Base-by-base conservation (phyloP, 1,140 invertebrate species). In the Helicoverpa armigera region DNA sequence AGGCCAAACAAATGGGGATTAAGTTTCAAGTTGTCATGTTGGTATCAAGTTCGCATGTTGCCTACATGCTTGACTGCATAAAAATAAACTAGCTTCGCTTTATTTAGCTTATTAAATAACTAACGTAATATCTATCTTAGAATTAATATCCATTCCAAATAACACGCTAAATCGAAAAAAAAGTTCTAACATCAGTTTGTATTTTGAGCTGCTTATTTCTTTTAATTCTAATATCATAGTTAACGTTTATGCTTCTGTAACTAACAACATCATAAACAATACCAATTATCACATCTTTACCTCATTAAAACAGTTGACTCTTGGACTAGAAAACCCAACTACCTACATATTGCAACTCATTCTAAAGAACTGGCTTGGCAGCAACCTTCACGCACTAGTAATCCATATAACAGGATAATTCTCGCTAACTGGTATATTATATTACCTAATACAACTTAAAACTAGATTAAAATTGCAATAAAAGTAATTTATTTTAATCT, bases 311-410 rank as follows among this genome's bases (percentile, higher is more conserved):
- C 60, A 14, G 14, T 63, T 14, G 12, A 13, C 23, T 35, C 23
- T 31, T 63, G 60, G 60, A 31, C 23, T 35, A 35, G 63, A 65
- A 63, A 48, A 51, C 50, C 31, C 14, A 23, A 54, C 13, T 11
- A 4, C 11, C 5, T 2, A 23, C 9, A 43, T 48, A 16, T 50
- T n/a, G 50, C 69, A 72, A 72, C 60, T 53, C 14, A 31, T 29
- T 10, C 50, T 51, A 43, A 43, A 23, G 13, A 14, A 29, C 48
- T 80, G 75, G 43, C 60, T 74, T 69, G 43, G 35, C 43, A 23
- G 9, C 65, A 50, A 86, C 79, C 85, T 85, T 83, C 85, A 83
- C 74, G 82, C 60, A 23, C 85, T 85, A 75, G 16, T 82, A 72
- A 73, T 48, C 29, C 51, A 43, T 18, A 23, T 72, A 72, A 72